Conservation (phyloP, 2,888 invertebrate genomes). For the Ariolimax columbianus region DNA sequence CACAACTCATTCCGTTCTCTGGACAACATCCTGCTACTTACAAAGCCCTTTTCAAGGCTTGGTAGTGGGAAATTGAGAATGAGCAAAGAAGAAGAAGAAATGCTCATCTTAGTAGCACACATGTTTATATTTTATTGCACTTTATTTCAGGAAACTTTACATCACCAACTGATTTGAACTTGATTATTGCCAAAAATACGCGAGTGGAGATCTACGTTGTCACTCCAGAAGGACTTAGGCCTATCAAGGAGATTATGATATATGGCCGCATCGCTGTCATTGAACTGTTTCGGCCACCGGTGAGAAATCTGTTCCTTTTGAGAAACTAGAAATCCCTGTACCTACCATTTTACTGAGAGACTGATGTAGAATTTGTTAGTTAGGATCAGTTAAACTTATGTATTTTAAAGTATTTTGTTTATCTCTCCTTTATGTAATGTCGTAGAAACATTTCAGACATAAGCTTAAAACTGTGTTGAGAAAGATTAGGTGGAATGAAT, state of each 20-base stretch:
- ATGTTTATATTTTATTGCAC: not conserved
- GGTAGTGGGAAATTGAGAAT: too few relatives aligned
- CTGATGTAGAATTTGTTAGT: not conserved
- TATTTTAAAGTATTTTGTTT: too few relatives aligned
- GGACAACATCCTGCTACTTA: too few relatives aligned
- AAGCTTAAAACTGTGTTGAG: too few relatives aligned
- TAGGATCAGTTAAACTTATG: not conserved
- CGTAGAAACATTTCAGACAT: too few relatives aligned
- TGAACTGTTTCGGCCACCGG: conserved; percentile 94
- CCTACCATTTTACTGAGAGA: not conserved
- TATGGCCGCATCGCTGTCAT: conserved; percentile 95
- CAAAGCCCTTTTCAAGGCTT: too few relatives aligned
- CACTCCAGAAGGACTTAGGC: conserved; percentile 95
- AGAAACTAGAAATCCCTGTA: too few relatives aligned
- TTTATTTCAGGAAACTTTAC: conserved; percentile 92
- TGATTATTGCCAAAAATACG: conserved; percentile 96
- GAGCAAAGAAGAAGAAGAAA: too few relatives aligned
- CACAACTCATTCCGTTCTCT: too few relatives aligned
- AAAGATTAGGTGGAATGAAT: too few relatives aligned
- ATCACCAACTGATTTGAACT: conserved; percentile 93
- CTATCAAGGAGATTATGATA: conserved; percentile 95
- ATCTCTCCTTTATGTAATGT: too few relatives aligned
- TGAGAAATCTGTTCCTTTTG: conserved; percentile 58
- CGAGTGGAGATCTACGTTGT: conserved; percentile 96
- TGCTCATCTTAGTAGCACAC: too few relatives aligned